Evolutionary conservation across 2,797 vertebrate genomes (phyloP), one percentile per base, ranked within the genome.

Genomic region (Chelon auratus): DNA sequence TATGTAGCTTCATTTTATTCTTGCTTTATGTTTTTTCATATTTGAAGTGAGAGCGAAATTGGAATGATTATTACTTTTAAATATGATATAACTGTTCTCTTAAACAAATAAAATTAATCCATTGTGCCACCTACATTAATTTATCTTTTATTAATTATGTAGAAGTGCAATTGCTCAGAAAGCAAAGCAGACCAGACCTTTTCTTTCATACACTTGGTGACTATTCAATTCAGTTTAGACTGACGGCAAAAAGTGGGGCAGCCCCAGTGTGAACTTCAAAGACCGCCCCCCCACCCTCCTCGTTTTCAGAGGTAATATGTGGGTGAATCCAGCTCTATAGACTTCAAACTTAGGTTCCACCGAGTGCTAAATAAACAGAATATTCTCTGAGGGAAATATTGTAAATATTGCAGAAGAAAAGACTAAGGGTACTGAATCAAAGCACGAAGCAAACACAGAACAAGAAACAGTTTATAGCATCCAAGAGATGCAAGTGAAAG

Each of bases 161-260:
- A 15, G 5, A 43, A 43, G 14, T 43, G 17, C 42, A 14, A 17
- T 33, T 7, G 14, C 6, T 17, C 17, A 5, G 5, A 43, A 17
- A 43, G 5, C 5, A 15, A 43, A 43, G 14, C 42, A 43, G 4
- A 17, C 14, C 42, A 43, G 42, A 6, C 1, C 5, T 43, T 43
- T 43, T 43, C 42, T 5, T 5, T 20, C n/a, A 8, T 7, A 18
- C 45, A 18, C n/a, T 42, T n/a, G 20, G 11, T 24, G 18, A 18
- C 13, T 24, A 17, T 55, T 69, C 5, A 36, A 26, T 58, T 42
- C 30, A 45, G 39, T 77, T 59, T 62, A 43, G 66, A 79, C 30
- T 68, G 72, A 81, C 9, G 11, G 51, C 36, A 26, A n/a, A 74
- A 81, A 72, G 66, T 81, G 66, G 59, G 24, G 26, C 75, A 68